Evolutionary conservation across 53 echinoderm and acorn worm genomes (phyloP).

Genomic region (Temnopleurus reevesii): DNA sequence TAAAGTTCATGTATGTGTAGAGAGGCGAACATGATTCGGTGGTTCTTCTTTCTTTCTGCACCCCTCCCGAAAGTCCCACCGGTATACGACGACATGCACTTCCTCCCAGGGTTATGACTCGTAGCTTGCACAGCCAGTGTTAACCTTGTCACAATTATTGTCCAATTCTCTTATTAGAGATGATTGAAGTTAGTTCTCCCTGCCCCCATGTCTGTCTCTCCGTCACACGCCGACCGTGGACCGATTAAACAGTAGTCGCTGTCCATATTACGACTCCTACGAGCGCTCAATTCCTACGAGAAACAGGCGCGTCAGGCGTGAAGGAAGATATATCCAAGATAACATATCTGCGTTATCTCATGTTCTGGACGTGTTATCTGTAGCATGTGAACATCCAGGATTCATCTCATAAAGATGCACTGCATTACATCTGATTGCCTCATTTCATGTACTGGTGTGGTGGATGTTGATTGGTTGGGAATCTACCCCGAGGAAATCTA

Average conservation of each 20-base stretch:
- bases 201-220: background rate
- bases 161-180: slow-evolving; percentile 36
- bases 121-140: background rate
- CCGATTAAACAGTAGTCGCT: slow-evolving; percentile 28
- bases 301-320: background rate
- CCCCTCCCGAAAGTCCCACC: background rate
- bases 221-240: slow-evolving; percentile 16
- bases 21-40: no score
- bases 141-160: slow-evolving; percentile 52
- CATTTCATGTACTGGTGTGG: background rate
- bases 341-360: background rate
- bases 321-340: background rate
- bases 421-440: background rate
- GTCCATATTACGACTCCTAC: background rate
- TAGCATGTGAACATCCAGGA: slow-evolving; percentile 3
- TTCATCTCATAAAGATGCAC: background rate
- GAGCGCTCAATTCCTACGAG: no score
- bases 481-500: background rate
- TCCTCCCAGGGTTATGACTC: slow-evolving; percentile 35
- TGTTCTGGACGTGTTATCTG: background rate
- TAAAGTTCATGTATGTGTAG: no score
- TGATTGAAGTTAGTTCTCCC: slow-evolving; percentile 24
- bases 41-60: no score
- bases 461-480: background rate
- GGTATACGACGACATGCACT: background rate